Base-by-base conservation (phyloP, 2,797 vertebrate genomes). In the Crocidura indochinensis region DNA sequence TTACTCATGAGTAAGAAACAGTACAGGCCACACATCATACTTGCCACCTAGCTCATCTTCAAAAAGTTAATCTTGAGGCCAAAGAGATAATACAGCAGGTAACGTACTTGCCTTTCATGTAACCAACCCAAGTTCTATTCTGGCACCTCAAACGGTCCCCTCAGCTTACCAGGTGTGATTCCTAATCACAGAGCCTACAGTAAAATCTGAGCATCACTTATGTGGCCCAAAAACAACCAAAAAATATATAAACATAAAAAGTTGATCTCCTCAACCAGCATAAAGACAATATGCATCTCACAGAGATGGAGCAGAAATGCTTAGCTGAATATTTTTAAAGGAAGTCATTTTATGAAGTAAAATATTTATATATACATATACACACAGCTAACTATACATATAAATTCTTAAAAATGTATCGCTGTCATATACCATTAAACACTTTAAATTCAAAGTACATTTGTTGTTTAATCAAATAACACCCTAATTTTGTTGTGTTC, bases 371-470 rank as follows among this genome's bases (percentile, higher is more conserved):
- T 4, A 47, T 8, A 26, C 29, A 64, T 2, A 81, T 12, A 51
- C 8, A 53, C 10, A 31, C 2, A 24, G 65, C 84, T 84, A 73
- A 78, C 78, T 65, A 78, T 17, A 51, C 11, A 81, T 29, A 44
- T 72, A 68, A 90, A 79, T 81, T 83, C 67, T 87, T 29, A 87
- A 92, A 87, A 68, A 79, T 64, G 68, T n/a, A 91, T 62, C 24
- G 91, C 27, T 65, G 65, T 5, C 46, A 49, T 47, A 20, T 91
- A 64, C 67, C n/a, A 72, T 11, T 19, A 20, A 26, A 24, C 15
- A 82, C 47, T 88, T 78, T 69, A 60, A 79, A 26, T 90, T 90
- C 56, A 84, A 71, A 86, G n/a, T 73, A n/a, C 26, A 80, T 90
- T 88, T 88, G 27, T 11, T 20, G 84, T 67, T 85, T 81, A 89